These are phyloP conservation scores for Centropyge bicolor DNA, from an alignment of 2,797 vertebrate genomes.

Conservation along the genomic window DNA sequence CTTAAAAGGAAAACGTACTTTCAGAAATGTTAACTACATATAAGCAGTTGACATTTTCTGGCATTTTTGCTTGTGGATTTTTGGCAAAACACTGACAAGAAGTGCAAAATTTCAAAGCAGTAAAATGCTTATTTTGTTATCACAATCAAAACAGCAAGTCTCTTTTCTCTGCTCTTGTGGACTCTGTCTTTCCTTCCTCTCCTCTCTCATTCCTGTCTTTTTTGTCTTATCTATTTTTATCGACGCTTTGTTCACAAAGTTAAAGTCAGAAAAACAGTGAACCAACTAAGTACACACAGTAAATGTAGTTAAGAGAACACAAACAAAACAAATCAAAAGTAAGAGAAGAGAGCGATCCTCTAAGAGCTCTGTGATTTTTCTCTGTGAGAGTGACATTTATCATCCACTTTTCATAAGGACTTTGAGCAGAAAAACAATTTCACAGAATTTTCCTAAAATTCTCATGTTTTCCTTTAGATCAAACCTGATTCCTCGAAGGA, in stretches of 20 bases:
- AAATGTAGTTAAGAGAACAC: not conserved
- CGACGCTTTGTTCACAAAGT: not conserved
- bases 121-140: not conserved
- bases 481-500: not conserved
- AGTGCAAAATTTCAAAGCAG: not conserved
- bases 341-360: not conserved
- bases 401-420: too few relatives aligned
- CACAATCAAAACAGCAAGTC: not conserved
- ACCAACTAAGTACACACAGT: not conserved
- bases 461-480: not conserved
- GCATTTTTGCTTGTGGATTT: not conserved
- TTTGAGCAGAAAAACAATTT: not conserved
- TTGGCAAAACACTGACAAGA: not conserved
- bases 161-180: not conserved
- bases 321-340: not conserved
- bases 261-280: too few relatives aligned
- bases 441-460: not conserved
- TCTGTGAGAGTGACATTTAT: not conserved
- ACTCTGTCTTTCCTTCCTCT: not conserved
- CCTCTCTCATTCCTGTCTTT: not conserved
- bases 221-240: not conserved
- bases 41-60: not conserved
- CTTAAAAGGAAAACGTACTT: slow-evolving; percentile 2
- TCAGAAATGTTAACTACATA: not conserved
- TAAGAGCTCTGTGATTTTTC: slow-evolving; percentile 3